Conservation (phyloP, 2,888 invertebrate species). For the Oscheius onirici region DNA sequence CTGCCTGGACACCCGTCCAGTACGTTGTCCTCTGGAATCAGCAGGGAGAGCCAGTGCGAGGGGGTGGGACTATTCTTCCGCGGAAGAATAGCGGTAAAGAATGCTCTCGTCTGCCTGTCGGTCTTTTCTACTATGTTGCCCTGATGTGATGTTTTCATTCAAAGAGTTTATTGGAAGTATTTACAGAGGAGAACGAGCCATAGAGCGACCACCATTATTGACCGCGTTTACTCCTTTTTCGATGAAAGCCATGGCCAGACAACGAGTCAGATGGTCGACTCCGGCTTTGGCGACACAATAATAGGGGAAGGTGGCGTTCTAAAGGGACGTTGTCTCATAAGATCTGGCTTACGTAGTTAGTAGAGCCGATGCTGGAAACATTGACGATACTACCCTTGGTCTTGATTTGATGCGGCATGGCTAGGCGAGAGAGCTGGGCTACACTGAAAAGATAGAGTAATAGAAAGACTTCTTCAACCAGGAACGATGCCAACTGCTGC, state of each 20-base stretch:
- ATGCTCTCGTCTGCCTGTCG: too few species aligned
- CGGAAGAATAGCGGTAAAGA: too few species aligned
- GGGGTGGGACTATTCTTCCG: too few species aligned
- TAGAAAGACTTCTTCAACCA: not conserved
- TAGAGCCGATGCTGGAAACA: slow-evolving; percentile 27
- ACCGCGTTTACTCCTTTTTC: slow-evolving; percentile 10
- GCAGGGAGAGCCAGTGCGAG: too few species aligned
- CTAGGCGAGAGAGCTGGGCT: not conserved
- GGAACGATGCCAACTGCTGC: too few species aligned
- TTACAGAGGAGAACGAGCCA: slow-evolving; percentile 7
- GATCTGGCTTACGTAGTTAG: not conserved
- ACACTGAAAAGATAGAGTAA: slow-evolving; percentile 2
- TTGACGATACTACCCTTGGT: slow-evolving; percentile 26
- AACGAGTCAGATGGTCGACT: slow-evolving; percentile 16
- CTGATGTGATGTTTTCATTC: too few species aligned
- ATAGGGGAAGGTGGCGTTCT: slow-evolving; percentile 11
- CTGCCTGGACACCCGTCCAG: too few species aligned
- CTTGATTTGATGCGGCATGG: slow-evolving; percentile 19
- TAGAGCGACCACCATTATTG: slow-evolving; percentile 3
- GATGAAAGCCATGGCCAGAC: slow-evolving; percentile 5
- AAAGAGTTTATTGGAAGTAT: not conserved
- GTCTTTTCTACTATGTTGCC: too few species aligned
- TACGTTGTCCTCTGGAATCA: too few species aligned
- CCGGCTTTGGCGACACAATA: slow-evolving; percentile 18
- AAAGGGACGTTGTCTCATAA: not conserved